phyloP scores from a whole-genome alignment of 2,888 invertebrate genomes.

The Dryadula phaetusa region DNA sequence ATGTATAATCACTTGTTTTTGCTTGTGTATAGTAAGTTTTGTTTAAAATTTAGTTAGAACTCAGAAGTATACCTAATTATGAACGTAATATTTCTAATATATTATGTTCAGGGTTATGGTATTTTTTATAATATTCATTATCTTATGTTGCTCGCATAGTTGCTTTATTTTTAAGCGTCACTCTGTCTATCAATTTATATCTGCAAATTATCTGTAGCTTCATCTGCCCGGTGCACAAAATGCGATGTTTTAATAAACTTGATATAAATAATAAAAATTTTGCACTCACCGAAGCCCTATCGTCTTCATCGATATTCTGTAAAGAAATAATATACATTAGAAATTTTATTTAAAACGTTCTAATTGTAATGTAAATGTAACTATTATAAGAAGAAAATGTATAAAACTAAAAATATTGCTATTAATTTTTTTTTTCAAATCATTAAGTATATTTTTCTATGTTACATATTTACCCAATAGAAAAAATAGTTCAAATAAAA shows the following conservation, averaged over 20 bases:
- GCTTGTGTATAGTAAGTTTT: background rate
- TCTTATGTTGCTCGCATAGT: too few species aligned
- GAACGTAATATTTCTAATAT: too few species aligned
- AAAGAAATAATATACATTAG: slow-evolving; percentile 63
- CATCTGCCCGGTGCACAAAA: too few species aligned
- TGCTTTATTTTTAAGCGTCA: too few species aligned
- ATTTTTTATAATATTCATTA: too few species aligned
- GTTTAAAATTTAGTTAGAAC: background rate
- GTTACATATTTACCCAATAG: background rate
- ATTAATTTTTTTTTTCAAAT: background rate
- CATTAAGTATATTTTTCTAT: background rate
- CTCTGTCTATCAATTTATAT: too few species aligned
- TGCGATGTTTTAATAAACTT: too few species aligned
- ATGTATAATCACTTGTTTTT: slow-evolving; percentile 12
- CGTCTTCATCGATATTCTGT: slow-evolving; percentile 89
- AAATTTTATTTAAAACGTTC: too few species aligned
- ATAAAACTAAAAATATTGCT: background rate
- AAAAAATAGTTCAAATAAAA: background rate
- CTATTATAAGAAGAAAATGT: too few species aligned
- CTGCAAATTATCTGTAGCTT: too few species aligned
- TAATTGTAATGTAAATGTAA: too few species aligned
- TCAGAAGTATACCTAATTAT: background rate
- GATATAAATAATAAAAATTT: background rate
- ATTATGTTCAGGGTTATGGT: too few species aligned
- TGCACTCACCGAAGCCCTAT: slow-evolving; percentile 89